Percentiles rank a stretch among this genome's conserved stretches.
These are phyloP conservation scores for Zhuqinia jingwanae DNA, from an alignment of 2,888 invertebrate species.

Conservation along the genomic window DNA sequence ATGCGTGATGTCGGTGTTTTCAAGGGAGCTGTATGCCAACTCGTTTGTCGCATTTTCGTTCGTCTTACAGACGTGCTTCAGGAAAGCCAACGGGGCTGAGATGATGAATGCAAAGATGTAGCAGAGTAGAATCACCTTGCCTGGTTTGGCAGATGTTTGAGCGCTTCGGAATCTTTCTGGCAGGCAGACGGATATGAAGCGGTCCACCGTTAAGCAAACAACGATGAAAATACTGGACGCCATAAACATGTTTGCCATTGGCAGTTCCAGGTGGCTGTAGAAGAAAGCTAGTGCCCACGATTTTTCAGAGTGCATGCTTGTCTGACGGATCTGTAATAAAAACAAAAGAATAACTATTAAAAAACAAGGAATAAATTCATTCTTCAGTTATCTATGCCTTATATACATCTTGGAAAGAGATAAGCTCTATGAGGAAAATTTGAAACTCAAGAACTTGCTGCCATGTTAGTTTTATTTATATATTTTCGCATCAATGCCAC, in stretches of 20 bases:
- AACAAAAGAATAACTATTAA: no score
- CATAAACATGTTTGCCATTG: conserved; percentile 82
- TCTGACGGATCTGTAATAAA: conserved; percentile 78
- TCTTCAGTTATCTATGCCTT: not conserved
- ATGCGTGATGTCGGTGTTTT: conserved; percentile 79
- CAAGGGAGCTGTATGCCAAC: conserved; percentile 78
- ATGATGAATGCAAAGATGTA: conserved; percentile 81
- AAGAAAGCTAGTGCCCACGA: conserved; percentile 80
- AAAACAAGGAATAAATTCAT: no score
- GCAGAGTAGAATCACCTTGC: conserved; percentile 80
- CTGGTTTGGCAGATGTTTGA: conserved; percentile 81
- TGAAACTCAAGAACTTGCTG: no score
- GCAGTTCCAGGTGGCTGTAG: conserved; percentile 82
- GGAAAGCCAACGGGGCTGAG: conserved; percentile 81
- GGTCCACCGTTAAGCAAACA: conserved; percentile 82
- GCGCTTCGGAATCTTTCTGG: conserved; percentile 81
- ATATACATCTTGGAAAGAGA: no score
- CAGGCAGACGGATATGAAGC: conserved; percentile 82
- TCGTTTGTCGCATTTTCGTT: not conserved
- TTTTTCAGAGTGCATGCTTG: conserved; percentile 75
- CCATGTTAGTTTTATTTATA: no score
- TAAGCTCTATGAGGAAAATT: no score
- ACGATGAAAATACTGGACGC: conserved; percentile 83
- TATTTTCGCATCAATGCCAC: no score
- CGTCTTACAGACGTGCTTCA: conserved; percentile 80